Conservation (phyloP, 1,140 invertebrate species). For the Oppia nitens region DNA sequence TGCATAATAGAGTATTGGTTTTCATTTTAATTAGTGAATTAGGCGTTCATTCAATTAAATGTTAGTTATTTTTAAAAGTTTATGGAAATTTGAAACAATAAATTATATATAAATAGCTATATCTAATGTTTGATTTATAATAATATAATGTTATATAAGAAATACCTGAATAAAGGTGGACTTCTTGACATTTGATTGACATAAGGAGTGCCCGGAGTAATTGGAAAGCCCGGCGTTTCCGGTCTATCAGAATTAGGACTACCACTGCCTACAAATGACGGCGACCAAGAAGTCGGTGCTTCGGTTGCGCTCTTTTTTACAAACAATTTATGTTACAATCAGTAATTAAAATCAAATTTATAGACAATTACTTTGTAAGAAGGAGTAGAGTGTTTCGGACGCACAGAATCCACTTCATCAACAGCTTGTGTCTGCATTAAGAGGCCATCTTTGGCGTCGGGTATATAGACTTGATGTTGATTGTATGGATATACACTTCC, state of each 20-base stretch:
- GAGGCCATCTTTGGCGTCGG: background rate
- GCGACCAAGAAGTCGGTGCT: slow-evolving; percentile 19
- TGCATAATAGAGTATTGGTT: too few species aligned
- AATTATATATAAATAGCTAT: too few species aligned
- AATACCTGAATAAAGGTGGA: background rate
- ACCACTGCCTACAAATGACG: slow-evolving; percentile 26
- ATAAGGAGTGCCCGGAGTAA: slow-evolving; percentile 64
- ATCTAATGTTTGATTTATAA: too few species aligned
- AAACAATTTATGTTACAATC: background rate
- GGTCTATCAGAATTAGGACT: slow-evolving; percentile 34
- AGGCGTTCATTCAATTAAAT: too few species aligned
- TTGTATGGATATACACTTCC: slow-evolving; percentile 12
- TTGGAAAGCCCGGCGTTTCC: slow-evolving; percentile 74
- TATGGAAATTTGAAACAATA: too few species aligned
- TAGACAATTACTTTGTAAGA: background rate
- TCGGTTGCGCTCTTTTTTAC: background rate
- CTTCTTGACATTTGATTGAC: slow-evolving; percentile 29
- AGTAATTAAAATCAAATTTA: background rate
- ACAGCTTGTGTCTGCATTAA: background rate
- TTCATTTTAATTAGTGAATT: too few species aligned
- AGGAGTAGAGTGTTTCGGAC: background rate
- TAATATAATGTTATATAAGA: background rate
- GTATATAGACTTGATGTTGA: slow-evolving; percentile 20
- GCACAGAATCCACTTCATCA: background rate
- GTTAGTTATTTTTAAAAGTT: too few species aligned